These are phyloP conservation scores for Conopomorpha cramerella DNA, from an alignment of 1,140 invertebrate species.

Conservation along the genomic window DNA sequence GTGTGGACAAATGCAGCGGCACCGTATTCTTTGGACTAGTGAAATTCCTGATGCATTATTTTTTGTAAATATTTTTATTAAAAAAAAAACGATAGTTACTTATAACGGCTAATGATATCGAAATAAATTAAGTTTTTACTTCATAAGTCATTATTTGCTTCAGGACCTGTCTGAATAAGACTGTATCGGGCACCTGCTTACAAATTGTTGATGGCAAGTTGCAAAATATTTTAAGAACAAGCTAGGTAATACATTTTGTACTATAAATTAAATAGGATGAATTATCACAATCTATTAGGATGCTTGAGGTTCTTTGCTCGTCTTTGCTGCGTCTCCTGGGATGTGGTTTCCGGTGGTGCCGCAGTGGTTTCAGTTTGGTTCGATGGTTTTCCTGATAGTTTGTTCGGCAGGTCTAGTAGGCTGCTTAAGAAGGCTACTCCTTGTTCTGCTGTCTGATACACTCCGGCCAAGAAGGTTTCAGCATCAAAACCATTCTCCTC, in stretches of 20 bases:
- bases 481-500: conserved; percentile 35
- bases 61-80: too few species aligned
- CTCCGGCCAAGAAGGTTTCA: conserved; percentile 57
- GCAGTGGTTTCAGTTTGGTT: conserved; percentile 12
- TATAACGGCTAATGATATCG: too few species aligned
- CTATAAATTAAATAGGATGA: not conserved
- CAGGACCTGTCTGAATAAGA: too few species aligned
- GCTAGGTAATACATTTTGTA: conserved; percentile 1
- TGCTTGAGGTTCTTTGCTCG: conserved; percentile 36
- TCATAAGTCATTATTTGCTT: too few species aligned
- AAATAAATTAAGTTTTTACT: too few species aligned
- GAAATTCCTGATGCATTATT: too few species aligned
- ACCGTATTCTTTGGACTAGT: too few species aligned
- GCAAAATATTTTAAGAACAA: too few species aligned
- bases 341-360: conserved; percentile 10
- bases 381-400: conserved; percentile 15
- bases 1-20: too few species aligned
- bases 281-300: conserved; percentile 48
- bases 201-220: too few species aligned
- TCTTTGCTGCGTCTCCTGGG: conserved; percentile 16
- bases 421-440: conserved; percentile 64
- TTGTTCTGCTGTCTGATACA: conserved; percentile 65
- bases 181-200: too few species aligned
- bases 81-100: too few species aligned
- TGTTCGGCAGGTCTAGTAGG: conserved; percentile 51